Percentiles rank a stretch among this genome's conserved stretches.
Conservation (phyloP, 2,113 vertebrate species). For the Sprattus sprattus region DNA sequence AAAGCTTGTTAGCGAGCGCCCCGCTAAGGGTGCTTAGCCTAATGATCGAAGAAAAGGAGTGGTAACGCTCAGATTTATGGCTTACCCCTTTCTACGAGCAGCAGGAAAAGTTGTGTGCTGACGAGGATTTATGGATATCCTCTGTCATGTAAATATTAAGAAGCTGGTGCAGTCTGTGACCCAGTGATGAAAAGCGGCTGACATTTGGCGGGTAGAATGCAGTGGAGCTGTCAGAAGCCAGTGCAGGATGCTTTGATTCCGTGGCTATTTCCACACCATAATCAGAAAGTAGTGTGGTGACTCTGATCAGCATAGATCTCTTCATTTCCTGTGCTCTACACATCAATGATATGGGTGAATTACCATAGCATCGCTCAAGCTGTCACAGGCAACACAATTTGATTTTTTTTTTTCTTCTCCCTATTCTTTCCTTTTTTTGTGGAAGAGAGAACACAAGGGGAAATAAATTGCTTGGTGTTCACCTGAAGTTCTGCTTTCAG, state of each 20-base stretch:
- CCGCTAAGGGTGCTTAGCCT: background rate
- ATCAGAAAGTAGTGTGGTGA: conserved; percentile 43
- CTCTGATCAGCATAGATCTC: conserved; percentile 53
- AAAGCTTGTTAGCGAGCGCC: background rate
- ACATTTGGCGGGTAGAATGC: conserved; percentile 25
- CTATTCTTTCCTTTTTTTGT: conserved; percentile 25
- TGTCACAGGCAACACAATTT: conserved; percentile 47
- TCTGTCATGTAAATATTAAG: conserved; percentile 30
- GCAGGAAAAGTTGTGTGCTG: conserved; percentile 26
- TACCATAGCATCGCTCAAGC: conserved; percentile 43
- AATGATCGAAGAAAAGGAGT: conserved; percentile 6
- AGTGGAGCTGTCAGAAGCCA: conserved; percentile 29
- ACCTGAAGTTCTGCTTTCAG: conserved; percentile 58
- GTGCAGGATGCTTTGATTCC: conserved; percentile 53
- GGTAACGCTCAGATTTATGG: background rate
- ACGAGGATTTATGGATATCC: conserved; percentile 27
- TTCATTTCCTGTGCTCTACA: conserved; percentile 44
- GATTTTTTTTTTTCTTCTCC: background rate
- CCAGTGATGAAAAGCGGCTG: conserved; percentile 37
- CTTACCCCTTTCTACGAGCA: conserved; percentile 44
- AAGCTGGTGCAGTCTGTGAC: conserved; percentile 7
- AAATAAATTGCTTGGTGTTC: conserved; percentile 64
- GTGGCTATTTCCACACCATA: conserved; percentile 44
- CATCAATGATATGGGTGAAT: conserved; percentile 51
- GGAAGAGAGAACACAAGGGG: conserved; percentile 44